These are phyloP conservation scores for Smutsia temminckii DNA, from an alignment of 2,797 vertebrate species.

Conservation along the genomic window DNA sequence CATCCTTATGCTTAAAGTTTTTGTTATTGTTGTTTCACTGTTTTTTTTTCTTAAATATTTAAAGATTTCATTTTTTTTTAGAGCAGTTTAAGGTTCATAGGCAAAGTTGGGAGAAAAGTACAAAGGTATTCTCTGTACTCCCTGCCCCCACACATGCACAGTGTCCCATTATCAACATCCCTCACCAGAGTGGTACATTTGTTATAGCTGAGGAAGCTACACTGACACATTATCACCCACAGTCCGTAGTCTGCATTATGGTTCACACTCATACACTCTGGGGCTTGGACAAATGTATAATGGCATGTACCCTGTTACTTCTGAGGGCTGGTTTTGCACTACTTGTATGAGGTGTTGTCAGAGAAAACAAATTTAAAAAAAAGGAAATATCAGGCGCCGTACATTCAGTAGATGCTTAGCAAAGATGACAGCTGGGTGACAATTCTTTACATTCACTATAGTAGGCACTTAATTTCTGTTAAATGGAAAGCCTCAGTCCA, in stretches of 20 bases:
- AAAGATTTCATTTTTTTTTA: not conserved
- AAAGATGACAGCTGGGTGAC: not conserved
- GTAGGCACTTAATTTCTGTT: not conserved
- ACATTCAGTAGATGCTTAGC: not conserved
- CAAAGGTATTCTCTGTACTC: not conserved
- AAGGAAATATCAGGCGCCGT: not conserved
- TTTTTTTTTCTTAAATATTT: not conserved
- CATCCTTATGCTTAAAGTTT: slow-evolving; percentile 7
- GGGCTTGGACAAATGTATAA: not conserved
- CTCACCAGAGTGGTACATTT: not conserved
- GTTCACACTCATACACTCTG: not conserved
- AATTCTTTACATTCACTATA: not conserved
- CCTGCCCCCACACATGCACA: not conserved
- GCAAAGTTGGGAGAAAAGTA: not conserved
- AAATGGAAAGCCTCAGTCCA: not conserved
- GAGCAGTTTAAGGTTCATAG: not conserved
- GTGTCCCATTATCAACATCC: not conserved
- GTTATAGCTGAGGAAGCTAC: not conserved
- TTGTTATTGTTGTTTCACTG: not conserved
- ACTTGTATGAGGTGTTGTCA: not conserved
- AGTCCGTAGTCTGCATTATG: not conserved
- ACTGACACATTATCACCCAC: not conserved
- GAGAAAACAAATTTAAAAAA: too few species aligned
- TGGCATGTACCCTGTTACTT: not conserved
- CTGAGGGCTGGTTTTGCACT: not conserved